Conservation (phyloP, 2,113 vertebrate genomes). For the Fulica atra region DNA sequence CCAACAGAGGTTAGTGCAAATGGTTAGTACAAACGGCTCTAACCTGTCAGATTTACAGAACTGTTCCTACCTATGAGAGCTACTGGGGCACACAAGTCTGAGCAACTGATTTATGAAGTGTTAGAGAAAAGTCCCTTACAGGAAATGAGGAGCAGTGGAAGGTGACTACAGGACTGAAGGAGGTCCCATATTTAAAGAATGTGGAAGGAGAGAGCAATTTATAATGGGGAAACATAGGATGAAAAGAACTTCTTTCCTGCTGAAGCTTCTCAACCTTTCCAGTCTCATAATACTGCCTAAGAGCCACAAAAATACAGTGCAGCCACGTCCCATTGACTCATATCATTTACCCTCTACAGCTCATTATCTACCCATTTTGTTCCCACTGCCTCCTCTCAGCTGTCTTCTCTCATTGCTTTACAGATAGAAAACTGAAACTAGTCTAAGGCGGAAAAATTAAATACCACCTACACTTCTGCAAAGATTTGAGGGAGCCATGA, state of each 20-base stretch:
- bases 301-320: background rate
- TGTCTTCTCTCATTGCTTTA: background rate
- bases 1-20: background rate
- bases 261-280: background rate
- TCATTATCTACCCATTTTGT: background rate
- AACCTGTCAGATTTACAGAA: background rate
- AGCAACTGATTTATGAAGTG: background rate
- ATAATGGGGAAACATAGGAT: background rate
- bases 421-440: background rate
- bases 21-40: background rate
- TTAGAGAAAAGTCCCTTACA: background rate
- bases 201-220: background rate
- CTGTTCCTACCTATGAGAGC: background rate
- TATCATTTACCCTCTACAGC: background rate
- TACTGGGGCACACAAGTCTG: background rate
- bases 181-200: background rate
- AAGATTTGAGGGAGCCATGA: background rate
- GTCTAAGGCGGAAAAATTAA: background rate
- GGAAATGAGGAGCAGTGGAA: background rate
- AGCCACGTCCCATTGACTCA: fast-evolving
- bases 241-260: background rate
- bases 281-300: background rate
- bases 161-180: background rate
- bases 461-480: background rate
- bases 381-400: background rate